These are phyloP conservation scores for Rhipidura dahli DNA, from an alignment of 2,113 vertebrate species.

Conservation along the genomic window DNA sequence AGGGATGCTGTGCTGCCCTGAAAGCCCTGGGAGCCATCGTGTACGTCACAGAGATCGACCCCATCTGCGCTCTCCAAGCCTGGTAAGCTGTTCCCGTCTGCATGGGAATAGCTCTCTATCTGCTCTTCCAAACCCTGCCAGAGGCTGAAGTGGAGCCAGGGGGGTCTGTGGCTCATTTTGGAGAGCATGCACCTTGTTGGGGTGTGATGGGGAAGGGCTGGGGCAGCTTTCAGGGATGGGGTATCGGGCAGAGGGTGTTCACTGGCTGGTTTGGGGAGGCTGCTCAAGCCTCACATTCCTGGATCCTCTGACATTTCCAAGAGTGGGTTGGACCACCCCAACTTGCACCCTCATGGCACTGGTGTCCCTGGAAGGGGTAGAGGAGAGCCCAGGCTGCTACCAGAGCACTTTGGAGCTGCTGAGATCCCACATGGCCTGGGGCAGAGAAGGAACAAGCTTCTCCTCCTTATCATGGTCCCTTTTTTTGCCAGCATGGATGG, in stretches of 20 bases:
- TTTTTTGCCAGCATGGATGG: slow-evolving; percentile 90
- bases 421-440: not conserved
- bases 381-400: not conserved
- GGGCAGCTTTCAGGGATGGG: not conserved
- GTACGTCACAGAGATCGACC: slow-evolving; percentile 96
- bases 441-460: not conserved
- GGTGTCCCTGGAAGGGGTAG: not conserved
- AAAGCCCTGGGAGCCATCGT: slow-evolving; percentile 95
- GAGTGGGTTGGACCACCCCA: fast-evolving
- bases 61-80: slow-evolving; percentile 96
- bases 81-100: slow-evolving; percentile 78
- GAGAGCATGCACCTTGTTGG: not conserved
- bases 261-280: not conserved
- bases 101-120: not conserved
- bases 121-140: not conserved
- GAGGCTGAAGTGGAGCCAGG: not conserved
- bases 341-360: fast-evolving
- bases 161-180: not conserved
- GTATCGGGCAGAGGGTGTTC: fast-evolving
- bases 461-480: not conserved
- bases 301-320: not conserved
- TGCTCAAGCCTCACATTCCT: not conserved
- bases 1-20: slow-evolving; percentile 95
- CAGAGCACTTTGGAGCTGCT: not conserved
- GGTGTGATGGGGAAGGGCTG: not conserved